phyloP scores from a whole-genome alignment of 2,797 vertebrate species.

The Argyrosomus regius region DNA sequence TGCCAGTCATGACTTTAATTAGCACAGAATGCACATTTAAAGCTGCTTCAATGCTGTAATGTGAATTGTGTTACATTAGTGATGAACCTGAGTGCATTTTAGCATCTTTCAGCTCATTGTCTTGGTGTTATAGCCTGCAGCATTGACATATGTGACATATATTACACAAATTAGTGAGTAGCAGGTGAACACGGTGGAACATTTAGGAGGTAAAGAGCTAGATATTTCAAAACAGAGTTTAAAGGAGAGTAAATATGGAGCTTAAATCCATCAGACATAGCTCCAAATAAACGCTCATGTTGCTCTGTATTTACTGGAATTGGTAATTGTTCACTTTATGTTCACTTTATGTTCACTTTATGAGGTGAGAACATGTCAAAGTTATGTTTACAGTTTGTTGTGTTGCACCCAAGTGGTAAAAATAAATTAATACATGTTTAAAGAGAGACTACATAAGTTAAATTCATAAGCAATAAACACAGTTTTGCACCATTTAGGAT shows the following conservation, averaged over 20 bases:
- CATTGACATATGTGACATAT: too few species aligned
- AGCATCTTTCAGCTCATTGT: too few species aligned
- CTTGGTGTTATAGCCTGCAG: not conserved
- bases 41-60: not conserved
- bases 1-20: not conserved
- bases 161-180: not conserved
- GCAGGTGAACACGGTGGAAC: not conserved
- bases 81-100: not conserved
- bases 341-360: too few species aligned
- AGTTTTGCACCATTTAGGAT: not conserved
- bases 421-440: not conserved
- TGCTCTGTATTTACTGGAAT: not conserved
- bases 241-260: not conserved
- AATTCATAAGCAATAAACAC: not conserved
- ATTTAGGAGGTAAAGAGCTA: not conserved
- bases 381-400: not conserved
- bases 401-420: not conserved
- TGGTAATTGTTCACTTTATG: not conserved
- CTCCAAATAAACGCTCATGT: not conserved
- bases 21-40: not conserved
- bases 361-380: not conserved
- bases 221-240: not conserved
- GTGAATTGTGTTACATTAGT: not conserved
- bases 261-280: not conserved
- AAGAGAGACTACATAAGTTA: not conserved